These are phyloP conservation scores for Dinothrombium tinctorium DNA, from an alignment of 1,140 invertebrate species.

Conservation along the genomic window DNA sequence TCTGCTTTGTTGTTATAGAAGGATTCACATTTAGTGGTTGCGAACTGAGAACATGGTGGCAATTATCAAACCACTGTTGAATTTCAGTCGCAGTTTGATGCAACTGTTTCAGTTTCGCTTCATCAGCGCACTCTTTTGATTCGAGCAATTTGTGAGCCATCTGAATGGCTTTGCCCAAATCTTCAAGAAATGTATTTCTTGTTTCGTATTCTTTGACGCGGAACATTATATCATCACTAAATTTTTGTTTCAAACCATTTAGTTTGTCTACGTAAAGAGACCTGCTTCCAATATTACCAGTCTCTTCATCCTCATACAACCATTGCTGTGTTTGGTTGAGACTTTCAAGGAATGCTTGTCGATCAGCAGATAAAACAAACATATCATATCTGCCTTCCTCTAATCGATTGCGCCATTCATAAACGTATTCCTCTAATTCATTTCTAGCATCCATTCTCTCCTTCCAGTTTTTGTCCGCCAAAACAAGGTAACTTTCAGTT, in stretches of 20 bases:
- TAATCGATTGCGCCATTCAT: slow-evolving; percentile 62
- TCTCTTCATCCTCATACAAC: slow-evolving; percentile 54
- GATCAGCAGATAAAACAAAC: slow-evolving; percentile 19
- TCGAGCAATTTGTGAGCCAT: slow-evolving; percentile 7
- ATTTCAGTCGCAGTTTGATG: background rate
- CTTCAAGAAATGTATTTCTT: slow-evolving; percentile 4
- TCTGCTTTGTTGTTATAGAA: slow-evolving; percentile 5
- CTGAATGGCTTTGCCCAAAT: slow-evolving; percentile 8
- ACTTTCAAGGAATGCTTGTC: slow-evolving; percentile 34
- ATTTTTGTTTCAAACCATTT: slow-evolving; percentile 26
- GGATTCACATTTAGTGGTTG: background rate
- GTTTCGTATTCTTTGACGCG: slow-evolving; percentile 7
- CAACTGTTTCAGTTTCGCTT: slow-evolving; percentile 2
- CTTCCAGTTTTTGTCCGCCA: slow-evolving; percentile 63
- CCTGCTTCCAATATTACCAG: slow-evolving; percentile 63
- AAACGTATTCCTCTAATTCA: slow-evolving; percentile 92
- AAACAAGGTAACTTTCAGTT: slow-evolving; percentile 40
- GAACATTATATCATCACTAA: slow-evolving; percentile 1
- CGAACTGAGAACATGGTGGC: background rate
- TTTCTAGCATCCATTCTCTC: slow-evolving; percentile 84
- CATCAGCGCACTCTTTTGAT: slow-evolving; percentile 2
- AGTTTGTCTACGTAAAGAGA: slow-evolving; percentile 47
- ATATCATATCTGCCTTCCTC: slow-evolving; percentile 20
- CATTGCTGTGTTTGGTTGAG: slow-evolving; percentile 76
- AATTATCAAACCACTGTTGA: slow-evolving; percentile 9